Evolutionary conservation across 1,140 invertebrate genomes (phyloP), one percentile per base, ranked within the genome.

Genomic region (Macrosteles quadrilineatus): DNA sequence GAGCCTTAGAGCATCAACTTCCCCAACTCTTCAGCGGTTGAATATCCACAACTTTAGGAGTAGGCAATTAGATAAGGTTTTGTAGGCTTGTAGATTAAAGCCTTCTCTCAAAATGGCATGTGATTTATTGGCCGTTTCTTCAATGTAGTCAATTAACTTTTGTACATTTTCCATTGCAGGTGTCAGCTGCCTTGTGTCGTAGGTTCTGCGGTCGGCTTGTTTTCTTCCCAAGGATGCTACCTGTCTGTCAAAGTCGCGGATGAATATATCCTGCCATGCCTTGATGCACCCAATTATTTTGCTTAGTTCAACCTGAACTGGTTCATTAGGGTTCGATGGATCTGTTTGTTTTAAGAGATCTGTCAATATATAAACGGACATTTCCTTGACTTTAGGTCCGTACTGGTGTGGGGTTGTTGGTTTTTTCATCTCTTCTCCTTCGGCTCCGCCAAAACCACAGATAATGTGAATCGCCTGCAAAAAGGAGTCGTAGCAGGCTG

Each of bases 381-480:
- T 2, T 12, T 66, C 64, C 19, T 40, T 66, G 9, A 66, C 17
- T 12, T 19, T 31, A 11, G 64, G 64, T 3, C 64, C 64, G 40
- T 66, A 66, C 19, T 66, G 64, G 19, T 66, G 64, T 55, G 64
- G 64, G 11, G 29, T 40, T 17, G 30, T 19, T 11, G 64, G 64
- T 43, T 32, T 40, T 17, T 6, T 19, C 30, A 40, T 40, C 23
- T 31, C 32, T 2, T 31, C 64, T 31, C 64, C 64, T 66, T 66
- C 64, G 14, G 30, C 64, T 25, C 30, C 11, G 4, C 64, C 64
- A 66, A 53, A 66, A 17, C 64, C 64, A 21, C 64, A 66, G 4
- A 66, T 66, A 17, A 3, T 12, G 9, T 66, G 9, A 40, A 66
- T 25, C 2, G 64, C 64, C 2, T 32, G 3, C 4, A 40, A 27